Percentiles rank a stretch among this genome's conserved stretches.
Conservation (phyloP, 2,113 vertebrate species). For the Martes martes region DNA sequence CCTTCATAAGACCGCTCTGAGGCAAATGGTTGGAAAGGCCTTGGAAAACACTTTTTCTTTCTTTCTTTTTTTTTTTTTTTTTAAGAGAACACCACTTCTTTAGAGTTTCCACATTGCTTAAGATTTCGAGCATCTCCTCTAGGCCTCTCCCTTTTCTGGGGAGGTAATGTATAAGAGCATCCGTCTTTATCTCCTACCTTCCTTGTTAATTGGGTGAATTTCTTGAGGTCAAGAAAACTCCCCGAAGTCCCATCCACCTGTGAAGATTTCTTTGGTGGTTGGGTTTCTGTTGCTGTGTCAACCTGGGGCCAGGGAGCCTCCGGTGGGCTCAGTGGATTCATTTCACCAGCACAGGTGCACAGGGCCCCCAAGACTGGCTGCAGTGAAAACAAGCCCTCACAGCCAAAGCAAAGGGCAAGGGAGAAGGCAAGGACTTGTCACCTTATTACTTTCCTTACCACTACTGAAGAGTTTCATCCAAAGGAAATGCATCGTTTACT, state of each 20-base stretch:
- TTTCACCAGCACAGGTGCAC: not conserved
- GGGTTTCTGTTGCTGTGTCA: not conserved
- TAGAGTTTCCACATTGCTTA: not conserved
- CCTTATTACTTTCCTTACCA: not conserved
- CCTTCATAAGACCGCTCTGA: not conserved
- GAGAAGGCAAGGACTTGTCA: not conserved
- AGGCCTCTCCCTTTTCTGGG: not conserved
- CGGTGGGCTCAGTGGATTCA: not conserved
- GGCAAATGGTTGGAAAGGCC: not conserved
- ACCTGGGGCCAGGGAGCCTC: too few relatives aligned
- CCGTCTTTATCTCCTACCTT: constrained; percentile 18
- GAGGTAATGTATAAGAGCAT: not conserved
- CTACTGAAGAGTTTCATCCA: not conserved
- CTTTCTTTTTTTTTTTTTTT: not conserved
- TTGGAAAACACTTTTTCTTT: not conserved
- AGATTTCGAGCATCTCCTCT: not conserved
- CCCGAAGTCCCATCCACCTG: constrained; percentile 10
- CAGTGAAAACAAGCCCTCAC: not conserved
- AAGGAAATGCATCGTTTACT: not conserved
- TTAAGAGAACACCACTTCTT: not conserved
- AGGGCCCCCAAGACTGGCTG: not conserved
- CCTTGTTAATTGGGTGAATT: constrained; percentile 38
- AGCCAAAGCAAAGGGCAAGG: not conserved
- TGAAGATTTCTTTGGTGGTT: not conserved
- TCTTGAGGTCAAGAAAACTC: constrained; percentile 15